These are phyloP conservation scores for Ctena decussata DNA, from an alignment of 2,888 invertebrate genomes.

Conservation along the genomic window DNA sequence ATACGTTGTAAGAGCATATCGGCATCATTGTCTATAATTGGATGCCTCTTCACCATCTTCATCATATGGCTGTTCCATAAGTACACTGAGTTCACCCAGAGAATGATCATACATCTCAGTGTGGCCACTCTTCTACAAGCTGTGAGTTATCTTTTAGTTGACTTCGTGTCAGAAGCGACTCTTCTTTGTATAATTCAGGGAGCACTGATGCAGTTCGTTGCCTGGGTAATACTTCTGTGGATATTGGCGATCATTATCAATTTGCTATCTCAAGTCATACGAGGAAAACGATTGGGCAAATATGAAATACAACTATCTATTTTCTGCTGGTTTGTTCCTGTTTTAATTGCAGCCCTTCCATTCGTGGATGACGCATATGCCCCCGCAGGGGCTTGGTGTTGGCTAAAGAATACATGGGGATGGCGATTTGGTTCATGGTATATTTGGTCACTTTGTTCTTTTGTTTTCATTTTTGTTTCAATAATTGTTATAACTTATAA, in stretches of 20 bases:
- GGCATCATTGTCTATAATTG: background rate
- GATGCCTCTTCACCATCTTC: background rate
- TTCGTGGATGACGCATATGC: constrained; percentile 39
- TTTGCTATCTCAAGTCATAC: constrained; percentile 26
- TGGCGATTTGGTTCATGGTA: constrained; percentile 56
- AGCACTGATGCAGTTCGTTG: constrained; percentile 17
- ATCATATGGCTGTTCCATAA: constrained; percentile 15
- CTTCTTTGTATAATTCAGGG: constrained; percentile 37
- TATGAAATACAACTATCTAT: background rate
- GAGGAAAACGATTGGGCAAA: background rate
- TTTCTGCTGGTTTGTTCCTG: constrained; percentile 22
- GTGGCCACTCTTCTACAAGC: background rate
- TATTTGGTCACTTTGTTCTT: constrained; percentile 36
- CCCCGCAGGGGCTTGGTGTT: constrained; percentile 49
- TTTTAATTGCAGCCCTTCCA: constrained; percentile 11
- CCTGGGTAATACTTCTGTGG: constrained; percentile 25
- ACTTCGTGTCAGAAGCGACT: background rate
- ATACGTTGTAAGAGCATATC: background rate
- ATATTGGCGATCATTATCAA: constrained; percentile 28
- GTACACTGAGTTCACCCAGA: constrained; percentile 2
- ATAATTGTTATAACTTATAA: constrained; percentile 14
- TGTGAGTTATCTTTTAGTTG: constrained; percentile 17
- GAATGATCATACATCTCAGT: background rate
- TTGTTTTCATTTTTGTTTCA: constrained; percentile 18
- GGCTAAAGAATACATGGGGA: constrained; percentile 29